Percentiles rank a stretch among this genome's conserved stretches.
phyloP scores from a whole-genome alignment of 1,140 invertebrate species.

The Drosophila athabasca region DNA sequence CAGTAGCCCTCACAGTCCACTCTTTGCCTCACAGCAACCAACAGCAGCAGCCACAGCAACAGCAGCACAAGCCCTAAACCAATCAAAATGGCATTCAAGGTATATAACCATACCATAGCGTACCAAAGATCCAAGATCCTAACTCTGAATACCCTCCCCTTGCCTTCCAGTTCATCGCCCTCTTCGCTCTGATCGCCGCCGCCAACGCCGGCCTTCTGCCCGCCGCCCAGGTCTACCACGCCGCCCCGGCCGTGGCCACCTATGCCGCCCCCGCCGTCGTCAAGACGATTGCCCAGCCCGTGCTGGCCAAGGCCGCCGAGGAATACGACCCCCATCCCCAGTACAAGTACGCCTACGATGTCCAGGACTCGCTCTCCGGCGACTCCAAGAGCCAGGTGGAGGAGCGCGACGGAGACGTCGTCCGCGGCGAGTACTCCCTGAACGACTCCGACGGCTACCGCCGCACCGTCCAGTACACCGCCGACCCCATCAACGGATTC shows the following conservation, averaged over 20 bases:
- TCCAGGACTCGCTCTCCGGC: constrained; percentile 88
- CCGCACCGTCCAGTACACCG: constrained; percentile 83
- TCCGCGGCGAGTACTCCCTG: constrained; percentile 86
- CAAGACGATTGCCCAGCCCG: constrained; percentile 54
- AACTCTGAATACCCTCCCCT: constrained; percentile 1
- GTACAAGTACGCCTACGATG: constrained; percentile 88
- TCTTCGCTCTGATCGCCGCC: constrained; percentile 74
- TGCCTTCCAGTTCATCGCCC: constrained; percentile 56
- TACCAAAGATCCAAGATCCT: constrained; percentile 7
- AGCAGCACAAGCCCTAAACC: constrained; percentile 15
- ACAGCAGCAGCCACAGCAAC: constrained; percentile 44
- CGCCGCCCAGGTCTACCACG: constrained; percentile 68
- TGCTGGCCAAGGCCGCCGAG: constrained; percentile 65
- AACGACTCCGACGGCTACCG: constrained; percentile 87
- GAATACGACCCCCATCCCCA: constrained; percentile 81
- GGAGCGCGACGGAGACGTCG: constrained; percentile 86
- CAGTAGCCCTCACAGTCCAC: constrained; percentile 67
- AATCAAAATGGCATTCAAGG: constrained; percentile 74
- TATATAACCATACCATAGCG: constrained; percentile 21
- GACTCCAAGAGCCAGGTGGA: constrained; percentile 87
- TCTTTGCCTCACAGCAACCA: constrained; percentile 40
- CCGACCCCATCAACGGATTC: constrained; percentile 82
- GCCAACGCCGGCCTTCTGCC: constrained; percentile 71
- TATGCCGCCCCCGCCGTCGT: constrained; percentile 49
- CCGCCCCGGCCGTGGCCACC: constrained; percentile 66